Conservation (phyloP, 2,113 vertebrate genomes). For the Phyllostomus hastatus region DNA sequence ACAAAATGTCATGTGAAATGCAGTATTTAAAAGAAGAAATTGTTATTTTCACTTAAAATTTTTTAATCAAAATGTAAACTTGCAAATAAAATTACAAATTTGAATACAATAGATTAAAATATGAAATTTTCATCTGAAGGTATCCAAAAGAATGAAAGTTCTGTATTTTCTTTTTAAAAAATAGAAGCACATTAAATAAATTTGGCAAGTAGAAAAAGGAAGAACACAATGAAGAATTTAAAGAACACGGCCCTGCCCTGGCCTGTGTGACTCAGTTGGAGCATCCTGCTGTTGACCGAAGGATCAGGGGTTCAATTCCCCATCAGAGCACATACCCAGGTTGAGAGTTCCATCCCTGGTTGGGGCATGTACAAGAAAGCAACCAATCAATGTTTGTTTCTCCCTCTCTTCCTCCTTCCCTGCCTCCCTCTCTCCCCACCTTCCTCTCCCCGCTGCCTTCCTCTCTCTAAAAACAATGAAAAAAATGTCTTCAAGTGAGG, state of each 20-base stretch:
- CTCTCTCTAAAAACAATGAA: no score
- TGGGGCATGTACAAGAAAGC: no score
- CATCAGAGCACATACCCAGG: no score
- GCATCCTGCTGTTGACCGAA: no score
- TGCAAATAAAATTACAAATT: not conserved
- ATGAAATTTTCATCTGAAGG: not conserved
- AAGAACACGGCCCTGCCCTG: not conserved
- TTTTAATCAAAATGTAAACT: slow-evolving; percentile 17
- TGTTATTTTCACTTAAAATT: not conserved
- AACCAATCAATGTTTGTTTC: no score
- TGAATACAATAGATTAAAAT: not conserved
- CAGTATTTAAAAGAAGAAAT: not conserved
- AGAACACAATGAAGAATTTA: slow-evolving; percentile 10
- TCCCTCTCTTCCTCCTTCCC: no score
- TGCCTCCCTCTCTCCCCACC: no score
- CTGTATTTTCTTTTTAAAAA: not conserved
- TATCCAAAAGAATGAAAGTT: not conserved
- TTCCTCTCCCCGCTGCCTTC: no score
- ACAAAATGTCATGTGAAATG: not conserved
- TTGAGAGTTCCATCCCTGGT: no score
- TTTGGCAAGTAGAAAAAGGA: not conserved
- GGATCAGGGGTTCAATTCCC: no score
- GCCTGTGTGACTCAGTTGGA: no score
- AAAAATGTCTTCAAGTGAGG: no score
- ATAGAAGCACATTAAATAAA: not conserved